phyloP scores from a whole-genome alignment of 2,113 vertebrate species.

The Pan paniscus region DNA sequence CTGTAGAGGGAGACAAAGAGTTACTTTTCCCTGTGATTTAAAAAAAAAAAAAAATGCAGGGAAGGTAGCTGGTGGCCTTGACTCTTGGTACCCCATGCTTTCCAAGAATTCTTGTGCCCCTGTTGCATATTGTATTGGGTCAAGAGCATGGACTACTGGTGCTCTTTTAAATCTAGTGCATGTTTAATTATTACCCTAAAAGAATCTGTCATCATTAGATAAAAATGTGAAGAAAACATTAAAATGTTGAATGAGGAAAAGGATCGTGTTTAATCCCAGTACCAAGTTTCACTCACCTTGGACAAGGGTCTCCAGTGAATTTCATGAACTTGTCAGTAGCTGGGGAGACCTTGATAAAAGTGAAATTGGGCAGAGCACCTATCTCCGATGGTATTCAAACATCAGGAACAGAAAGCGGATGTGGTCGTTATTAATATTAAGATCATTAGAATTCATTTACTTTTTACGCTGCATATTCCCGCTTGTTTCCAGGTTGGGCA shows the following conservation, averaged over 20 bases:
- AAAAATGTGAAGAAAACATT: not conserved
- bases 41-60: no score
- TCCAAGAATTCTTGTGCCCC: not conserved
- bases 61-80: fast-evolving
- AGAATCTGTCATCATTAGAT: not conserved
- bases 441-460: no score
- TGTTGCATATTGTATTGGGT: fast-evolving
- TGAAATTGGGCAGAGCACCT: fast-evolving
- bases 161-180: not conserved
- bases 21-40: not conserved
- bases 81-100: fast-evolving
- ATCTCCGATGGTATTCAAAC: no score
- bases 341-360: not conserved
- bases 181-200: not conserved
- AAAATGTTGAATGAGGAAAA: not conserved
- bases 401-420: no score
- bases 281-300: not conserved
- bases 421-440: no score
- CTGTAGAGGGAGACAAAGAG: not conserved
- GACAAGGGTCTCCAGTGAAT: not conserved
- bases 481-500: fast-evolving
- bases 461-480: fast-evolving
- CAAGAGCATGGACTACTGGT: fast-evolving
- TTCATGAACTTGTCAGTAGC: not conserved
- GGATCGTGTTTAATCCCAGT: not conserved